These are phyloP conservation scores for Drosophila stalkeri DNA, from an alignment of 2,888 invertebrate genomes.

Conservation along the genomic window DNA sequence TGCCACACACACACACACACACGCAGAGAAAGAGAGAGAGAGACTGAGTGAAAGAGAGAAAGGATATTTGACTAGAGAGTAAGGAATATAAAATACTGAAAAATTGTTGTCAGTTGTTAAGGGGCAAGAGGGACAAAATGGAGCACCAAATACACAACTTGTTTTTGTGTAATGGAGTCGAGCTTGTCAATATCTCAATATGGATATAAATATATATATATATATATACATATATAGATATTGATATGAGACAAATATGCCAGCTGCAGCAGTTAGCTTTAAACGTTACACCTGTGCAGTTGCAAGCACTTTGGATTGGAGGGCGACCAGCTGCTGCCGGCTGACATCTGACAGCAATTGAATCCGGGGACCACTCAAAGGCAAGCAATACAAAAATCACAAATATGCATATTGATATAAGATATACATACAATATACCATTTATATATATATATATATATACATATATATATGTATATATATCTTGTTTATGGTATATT, in stretches of 20 bases:
- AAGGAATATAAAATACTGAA: conserved; percentile 7
- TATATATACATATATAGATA: background rate
- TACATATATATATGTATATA: background rate
- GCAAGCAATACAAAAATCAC: background rate
- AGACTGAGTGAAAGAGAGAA: background rate
- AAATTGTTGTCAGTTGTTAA: conserved; percentile 20
- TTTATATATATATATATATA: no score
- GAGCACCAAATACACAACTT: conserved; percentile 11
- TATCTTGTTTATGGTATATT: background rate
- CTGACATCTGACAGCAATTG: conserved; percentile 52
- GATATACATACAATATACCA: background rate
- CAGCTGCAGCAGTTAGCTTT: conserved; percentile 33
- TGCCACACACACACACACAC: background rate
- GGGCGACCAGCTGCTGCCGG: background rate
- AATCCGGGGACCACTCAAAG: background rate
- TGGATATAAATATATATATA: background rate
- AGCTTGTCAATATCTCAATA: conserved; percentile 29
- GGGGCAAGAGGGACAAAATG: background rate
- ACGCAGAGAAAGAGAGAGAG: no score
- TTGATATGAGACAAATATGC: conserved; percentile 13
- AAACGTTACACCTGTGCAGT: conserved; percentile 18
- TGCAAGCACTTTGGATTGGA: conserved; percentile 22
- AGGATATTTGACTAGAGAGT: background rate
- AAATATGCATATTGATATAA: background rate
- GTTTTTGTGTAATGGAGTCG: conserved; percentile 35